These are phyloP conservation scores for Bothrops jararaca DNA, from an alignment of 2,113 vertebrate genomes.

Conservation along the genomic window DNA sequence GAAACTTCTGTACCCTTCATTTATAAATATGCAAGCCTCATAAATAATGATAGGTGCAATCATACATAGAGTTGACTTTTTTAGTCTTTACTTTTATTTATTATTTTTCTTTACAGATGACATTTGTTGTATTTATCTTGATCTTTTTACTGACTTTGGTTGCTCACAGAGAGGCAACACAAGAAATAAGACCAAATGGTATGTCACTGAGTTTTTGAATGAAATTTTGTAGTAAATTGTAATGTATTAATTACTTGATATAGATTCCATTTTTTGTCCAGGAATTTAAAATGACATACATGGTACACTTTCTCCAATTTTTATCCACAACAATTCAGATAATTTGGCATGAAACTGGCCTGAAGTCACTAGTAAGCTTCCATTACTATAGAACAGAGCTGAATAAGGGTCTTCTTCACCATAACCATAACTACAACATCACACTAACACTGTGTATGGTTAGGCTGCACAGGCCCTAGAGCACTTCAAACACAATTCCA, in stretches of 20 bases:
- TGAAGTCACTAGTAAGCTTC: background rate
- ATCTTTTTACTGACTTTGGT: background rate
- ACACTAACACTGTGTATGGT: background rate
- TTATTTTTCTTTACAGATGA: slow-evolving; percentile 17
- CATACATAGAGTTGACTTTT: background rate
- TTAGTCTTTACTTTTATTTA: background rate
- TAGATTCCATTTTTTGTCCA: background rate
- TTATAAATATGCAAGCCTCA: background rate
- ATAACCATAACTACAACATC: background rate
- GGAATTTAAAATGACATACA: background rate
- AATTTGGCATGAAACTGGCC: background rate
- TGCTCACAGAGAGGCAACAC: background rate
- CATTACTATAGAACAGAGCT: background rate
- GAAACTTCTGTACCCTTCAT: background rate
- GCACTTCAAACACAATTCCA: background rate
- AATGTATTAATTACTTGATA: background rate
- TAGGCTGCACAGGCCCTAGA: background rate
- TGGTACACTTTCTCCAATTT: background rate
- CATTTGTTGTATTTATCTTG: background rate
- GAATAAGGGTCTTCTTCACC: background rate
- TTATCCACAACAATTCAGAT: background rate
- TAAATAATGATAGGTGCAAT: too few relatives aligned
- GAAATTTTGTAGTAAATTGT: background rate
- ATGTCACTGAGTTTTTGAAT: background rate
- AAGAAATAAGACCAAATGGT: background rate